These are phyloP conservation scores for Eudasyphora cyanicolor DNA, from an alignment of 2,888 invertebrate species.

Conservation along the genomic window DNA sequence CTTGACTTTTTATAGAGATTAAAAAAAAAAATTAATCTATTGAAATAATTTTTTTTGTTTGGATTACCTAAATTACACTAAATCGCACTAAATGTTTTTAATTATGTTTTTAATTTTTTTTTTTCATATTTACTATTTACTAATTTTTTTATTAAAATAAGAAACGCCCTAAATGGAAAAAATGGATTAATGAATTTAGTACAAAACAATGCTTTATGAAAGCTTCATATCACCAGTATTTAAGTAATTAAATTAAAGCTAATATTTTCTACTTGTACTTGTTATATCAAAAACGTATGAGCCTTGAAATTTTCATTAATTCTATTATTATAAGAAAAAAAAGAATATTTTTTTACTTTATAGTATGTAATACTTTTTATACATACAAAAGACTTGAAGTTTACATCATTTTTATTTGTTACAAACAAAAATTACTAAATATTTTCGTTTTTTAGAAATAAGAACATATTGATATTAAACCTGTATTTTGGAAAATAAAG, in stretches of 20 bases:
- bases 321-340: neutral
- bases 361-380: neutral
- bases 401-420: neutral
- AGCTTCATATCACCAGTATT: too few relatives aligned
- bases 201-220: too few relatives aligned
- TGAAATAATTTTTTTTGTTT: too few relatives aligned
- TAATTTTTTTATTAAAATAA: neutral
- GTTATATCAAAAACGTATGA: neutral
- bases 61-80: too few relatives aligned
- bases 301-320: too few relatives aligned
- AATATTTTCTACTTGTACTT: neutral
- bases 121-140: neutral
- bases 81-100: too few relatives aligned
- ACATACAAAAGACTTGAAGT: neutral
- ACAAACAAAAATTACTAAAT: neutral
- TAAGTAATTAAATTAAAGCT: too few relatives aligned
- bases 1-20: neutral
- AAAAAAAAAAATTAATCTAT: neutral
- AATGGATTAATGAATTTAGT: too few relatives aligned
- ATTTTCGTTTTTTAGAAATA: neutral
- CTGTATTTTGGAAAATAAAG: too few relatives aligned
- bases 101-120: too few relatives aligned
- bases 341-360: neutral
- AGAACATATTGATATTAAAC: neutral
- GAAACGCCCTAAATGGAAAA: neutral